Conservation (phyloP, 1,140 invertebrate species). For the Calliphora vicina region DNA sequence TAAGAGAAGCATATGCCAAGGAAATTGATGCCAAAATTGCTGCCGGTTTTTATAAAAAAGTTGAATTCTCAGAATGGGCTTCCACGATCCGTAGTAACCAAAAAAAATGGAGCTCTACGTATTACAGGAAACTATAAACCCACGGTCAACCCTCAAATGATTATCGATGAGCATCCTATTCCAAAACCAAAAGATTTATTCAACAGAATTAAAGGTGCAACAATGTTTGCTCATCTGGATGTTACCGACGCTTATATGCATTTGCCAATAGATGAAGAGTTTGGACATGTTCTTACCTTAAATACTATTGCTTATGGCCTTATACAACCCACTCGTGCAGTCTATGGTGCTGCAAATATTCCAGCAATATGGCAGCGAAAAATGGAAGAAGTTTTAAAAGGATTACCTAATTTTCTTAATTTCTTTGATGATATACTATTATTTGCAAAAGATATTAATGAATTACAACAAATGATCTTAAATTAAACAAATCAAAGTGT, state of each 20-base stretch:
- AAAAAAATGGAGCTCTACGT: too few relatives aligned
- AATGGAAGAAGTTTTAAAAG: background rate
- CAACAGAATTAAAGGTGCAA: slow-evolving; percentile 38
- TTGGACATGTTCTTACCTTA: background rate
- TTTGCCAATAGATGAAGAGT: slow-evolving; percentile 23
- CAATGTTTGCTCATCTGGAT: slow-evolving; percentile 6
- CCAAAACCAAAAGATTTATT: slow-evolving; percentile 45
- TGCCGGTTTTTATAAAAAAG: background rate
- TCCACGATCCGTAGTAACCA: background rate
- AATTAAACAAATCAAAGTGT: too few relatives aligned
- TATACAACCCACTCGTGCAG: background rate
- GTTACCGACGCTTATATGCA: background rate
- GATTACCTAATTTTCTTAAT: background rate
- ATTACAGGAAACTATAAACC: background rate
- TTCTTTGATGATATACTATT: background rate
- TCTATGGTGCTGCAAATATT: background rate
- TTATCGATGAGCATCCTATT: slow-evolving; percentile 45
- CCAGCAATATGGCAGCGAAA: background rate
- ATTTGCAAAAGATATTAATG: background rate
- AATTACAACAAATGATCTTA: background rate
- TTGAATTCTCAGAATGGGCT: background rate
- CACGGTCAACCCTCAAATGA: slow-evolving; percentile 45
- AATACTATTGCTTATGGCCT: background rate
- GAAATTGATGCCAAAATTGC: background rate
- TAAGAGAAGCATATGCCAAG: background rate